A percentile compares a stretch with the other conserved stretches of the same genome.
Evolutionary conservation across 2,888 invertebrate genomes (phyloP).

Genomic region (Chelonus formosanus): DNA sequence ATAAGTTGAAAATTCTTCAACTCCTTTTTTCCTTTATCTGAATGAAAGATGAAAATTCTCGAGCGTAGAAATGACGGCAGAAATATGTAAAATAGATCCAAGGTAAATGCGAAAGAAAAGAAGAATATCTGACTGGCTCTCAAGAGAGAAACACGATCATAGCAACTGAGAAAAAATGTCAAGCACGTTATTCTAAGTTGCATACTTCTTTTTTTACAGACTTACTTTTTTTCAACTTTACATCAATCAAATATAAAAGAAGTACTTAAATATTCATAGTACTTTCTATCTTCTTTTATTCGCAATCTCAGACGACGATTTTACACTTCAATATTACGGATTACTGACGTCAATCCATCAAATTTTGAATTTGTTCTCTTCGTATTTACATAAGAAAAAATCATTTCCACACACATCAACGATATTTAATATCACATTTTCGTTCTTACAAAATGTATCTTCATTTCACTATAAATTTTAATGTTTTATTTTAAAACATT

Average conservation of each 20-base stretch:
- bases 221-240: not conserved
- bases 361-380: not conserved
- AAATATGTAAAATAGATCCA: conserved; percentile 20
- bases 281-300: not conserved
- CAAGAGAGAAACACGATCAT: not conserved
- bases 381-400: not conserved
- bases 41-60: conserved; percentile 21
- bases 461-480: too few species aligned
- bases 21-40: too few species aligned
- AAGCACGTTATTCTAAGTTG: not conserved
- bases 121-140: not conserved
- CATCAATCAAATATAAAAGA: not conserved
- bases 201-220: not conserved
- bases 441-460: too few species aligned
- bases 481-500: too few species aligned
- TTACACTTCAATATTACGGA: conserved; percentile 16
- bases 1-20: too few species aligned
- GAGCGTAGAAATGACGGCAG: not conserved
- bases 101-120: not conserved
- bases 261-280: conserved; percentile 12
- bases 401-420: not conserved
- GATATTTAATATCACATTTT: too few species aligned
- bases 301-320: not conserved
- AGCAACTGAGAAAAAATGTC: not conserved
- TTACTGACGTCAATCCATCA: conserved; percentile 13